Base-by-base conservation (phyloP, 2,888 invertebrate species). In the Cheilosia urbana region DNA sequence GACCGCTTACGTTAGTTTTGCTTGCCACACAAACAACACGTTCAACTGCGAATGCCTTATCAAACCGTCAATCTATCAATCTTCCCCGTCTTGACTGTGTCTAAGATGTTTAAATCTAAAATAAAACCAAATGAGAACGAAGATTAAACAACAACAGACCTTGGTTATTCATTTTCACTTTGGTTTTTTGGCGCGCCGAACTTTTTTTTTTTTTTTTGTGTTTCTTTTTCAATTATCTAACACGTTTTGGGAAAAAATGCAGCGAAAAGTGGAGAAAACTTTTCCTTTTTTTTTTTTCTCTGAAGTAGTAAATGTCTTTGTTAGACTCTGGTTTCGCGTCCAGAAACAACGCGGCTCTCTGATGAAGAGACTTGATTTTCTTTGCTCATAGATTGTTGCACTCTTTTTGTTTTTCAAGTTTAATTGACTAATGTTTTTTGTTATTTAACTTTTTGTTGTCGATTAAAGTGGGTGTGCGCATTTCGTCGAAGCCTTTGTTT, bases 251-350 rank as follows among this genome's bases (percentile, higher is more conserved):
- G 15, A 40, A 42, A 30, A 58, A 30, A 73, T 15, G 60, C 55
- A 55, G 15, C 7, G 9, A 55, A 53, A n/a, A 6, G 21, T 5
- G 49, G 11, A 51, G 21, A 24, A 17, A 13, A 19, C 3, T 34
- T 49, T 34, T 49, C 19, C 47, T 49, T 57, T 51, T 53, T 40
- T 47, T 21, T 45, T 7, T 42, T 30, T 19, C 5, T 71, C 57
- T 65, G 27, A 71, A 73, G 69, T 63, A 83, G 63, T 83, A 60
- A 68, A 83, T 66, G 78, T 58, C 79, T 83, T 73, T 69, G 82
- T 82, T 82, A 55, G 68, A 11, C 53, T 77, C 63, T 66, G 53
- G 77, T 66, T 58, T 60, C 19, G 42, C 21, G 53, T 58, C 60
- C 19, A 57, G 24, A 60, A 42, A 65, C 55, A 65, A 3, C 11